phyloP scores from a whole-genome alignment of 1,140 invertebrate species.

The Drosophila virilis region DNA sequence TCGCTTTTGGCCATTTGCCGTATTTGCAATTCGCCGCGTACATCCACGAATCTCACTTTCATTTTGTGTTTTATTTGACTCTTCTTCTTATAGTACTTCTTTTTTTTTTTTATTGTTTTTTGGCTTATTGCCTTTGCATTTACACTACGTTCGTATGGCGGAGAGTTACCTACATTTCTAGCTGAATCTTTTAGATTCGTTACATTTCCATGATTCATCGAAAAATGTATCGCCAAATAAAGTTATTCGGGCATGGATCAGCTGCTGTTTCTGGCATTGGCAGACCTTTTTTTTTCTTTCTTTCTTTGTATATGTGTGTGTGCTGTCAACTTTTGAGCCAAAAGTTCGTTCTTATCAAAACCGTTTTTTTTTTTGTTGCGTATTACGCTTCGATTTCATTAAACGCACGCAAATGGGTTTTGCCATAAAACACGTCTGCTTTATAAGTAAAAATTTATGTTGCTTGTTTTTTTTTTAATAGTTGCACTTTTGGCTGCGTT shows the following conservation, averaged over 20 bases:
- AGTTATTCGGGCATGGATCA: conserved; percentile 51
- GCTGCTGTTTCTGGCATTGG: conserved; percentile 55
- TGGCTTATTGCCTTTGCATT: conserved; percentile 29
- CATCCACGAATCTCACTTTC: conserved; percentile 64
- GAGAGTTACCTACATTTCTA: conserved; percentile 47
- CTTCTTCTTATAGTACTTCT: conserved; percentile 17
- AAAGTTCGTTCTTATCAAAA: conserved; percentile 65
- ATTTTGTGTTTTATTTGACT: conserved; percentile 35
- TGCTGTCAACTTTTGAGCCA: conserved; percentile 16
- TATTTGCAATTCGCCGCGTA: conserved; percentile 45
- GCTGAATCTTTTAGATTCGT: conserved; percentile 28
- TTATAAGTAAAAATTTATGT: conserved; percentile 35
- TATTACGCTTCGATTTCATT: conserved; percentile 49
- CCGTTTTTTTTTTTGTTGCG: conserved; percentile 36
- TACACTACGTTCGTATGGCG: conserved; percentile 32
- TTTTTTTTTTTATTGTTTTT: conserved; percentile 22
- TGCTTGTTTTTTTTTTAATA: conserved; percentile 13
- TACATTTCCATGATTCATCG: conserved; percentile 42
- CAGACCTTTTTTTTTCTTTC: conserved; percentile 50
- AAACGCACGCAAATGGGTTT: conserved; percentile 13
- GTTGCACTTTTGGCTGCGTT: conserved; percentile 17
- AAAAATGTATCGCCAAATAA: conserved; percentile 24
- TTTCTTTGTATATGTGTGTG: conserved; percentile 6
- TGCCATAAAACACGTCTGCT: conserved; percentile 40
- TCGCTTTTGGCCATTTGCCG: conserved; percentile 28